These are phyloP conservation scores for Oncopeltus fasciatus DNA, from an alignment of 1,140 invertebrate species.

Conservation along the genomic window DNA sequence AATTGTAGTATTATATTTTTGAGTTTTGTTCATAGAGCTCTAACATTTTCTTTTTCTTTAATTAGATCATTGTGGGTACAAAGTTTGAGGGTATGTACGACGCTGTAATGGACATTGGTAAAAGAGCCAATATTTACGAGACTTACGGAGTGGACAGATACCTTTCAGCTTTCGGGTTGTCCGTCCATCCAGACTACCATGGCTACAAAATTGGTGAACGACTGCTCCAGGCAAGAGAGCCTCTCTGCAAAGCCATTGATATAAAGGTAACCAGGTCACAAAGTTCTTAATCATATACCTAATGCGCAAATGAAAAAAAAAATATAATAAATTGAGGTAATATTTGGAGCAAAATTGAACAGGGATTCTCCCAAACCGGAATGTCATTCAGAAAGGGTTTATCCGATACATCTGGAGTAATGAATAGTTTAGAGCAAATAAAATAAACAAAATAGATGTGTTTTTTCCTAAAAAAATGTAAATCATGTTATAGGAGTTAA, in stretches of 20 bases:
- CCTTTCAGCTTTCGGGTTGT: conserved; percentile 7
- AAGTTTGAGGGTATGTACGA: neutral
- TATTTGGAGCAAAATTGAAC: neutral
- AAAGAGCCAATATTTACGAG: conserved; percentile 7
- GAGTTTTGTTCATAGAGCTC: no score
- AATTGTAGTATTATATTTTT: no score
- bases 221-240: conserved; percentile 1
- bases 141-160: conserved; percentile 5
- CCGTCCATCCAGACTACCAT: conserved; percentile 12
- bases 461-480: no score
- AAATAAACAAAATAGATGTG: no score
- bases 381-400: no score
- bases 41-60: neutral
- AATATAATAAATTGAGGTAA: neutral
- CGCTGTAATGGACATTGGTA: neutral
- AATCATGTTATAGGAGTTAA: no score
- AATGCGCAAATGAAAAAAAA: neutral
- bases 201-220: conserved; percentile 1
- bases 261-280: neutral
- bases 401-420: neutral
- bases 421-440: no score
- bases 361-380: neutral
- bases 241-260: neutral
- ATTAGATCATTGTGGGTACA: neutral
- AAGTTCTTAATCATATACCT: neutral